These are phyloP conservation scores for Galerucella calmariensis DNA, from an alignment of 2,888 invertebrate species.

Conservation along the genomic window DNA sequence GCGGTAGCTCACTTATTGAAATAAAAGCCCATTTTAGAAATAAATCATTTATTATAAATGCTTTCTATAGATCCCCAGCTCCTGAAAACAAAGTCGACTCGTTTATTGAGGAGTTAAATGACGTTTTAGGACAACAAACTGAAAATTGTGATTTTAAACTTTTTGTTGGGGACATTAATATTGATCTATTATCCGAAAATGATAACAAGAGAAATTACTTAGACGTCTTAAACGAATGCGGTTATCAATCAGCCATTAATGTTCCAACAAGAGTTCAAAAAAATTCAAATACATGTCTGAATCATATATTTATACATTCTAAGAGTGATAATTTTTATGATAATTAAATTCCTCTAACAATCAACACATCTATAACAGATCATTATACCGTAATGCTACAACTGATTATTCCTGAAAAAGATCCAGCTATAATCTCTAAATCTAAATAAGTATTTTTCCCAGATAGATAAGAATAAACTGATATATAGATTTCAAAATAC, in stretches of 20 bases:
- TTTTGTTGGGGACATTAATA: too few relatives aligned
- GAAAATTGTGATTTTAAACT: too few relatives aligned
- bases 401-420: neutral
- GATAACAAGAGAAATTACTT: constrained; percentile 2
- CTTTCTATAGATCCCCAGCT: too few relatives aligned
- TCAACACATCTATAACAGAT: neutral
- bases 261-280: constrained; percentile 7
- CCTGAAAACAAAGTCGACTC: too few relatives aligned
- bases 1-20: too few relatives aligned
- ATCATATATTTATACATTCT: constrained; percentile 15
- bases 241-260: constrained; percentile 15
- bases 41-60: too few relatives aligned
- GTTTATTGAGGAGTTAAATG: too few relatives aligned
- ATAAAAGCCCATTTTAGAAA: too few relatives aligned
- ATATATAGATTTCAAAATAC: too few relatives aligned
- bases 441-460: neutral
- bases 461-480: neutral
- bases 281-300: constrained; percentile 3
- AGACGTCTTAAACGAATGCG: constrained; percentile 3
- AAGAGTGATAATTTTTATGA: constrained; percentile 1
- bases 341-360: constrained; percentile 10
- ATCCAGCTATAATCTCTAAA: neutral
- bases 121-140: too few relatives aligned
- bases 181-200: neutral
- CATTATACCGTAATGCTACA: neutral